Evolutionary conservation across 2,113 vertebrate species (phyloP).

Genomic region (Zootoca vivipara): DNA sequence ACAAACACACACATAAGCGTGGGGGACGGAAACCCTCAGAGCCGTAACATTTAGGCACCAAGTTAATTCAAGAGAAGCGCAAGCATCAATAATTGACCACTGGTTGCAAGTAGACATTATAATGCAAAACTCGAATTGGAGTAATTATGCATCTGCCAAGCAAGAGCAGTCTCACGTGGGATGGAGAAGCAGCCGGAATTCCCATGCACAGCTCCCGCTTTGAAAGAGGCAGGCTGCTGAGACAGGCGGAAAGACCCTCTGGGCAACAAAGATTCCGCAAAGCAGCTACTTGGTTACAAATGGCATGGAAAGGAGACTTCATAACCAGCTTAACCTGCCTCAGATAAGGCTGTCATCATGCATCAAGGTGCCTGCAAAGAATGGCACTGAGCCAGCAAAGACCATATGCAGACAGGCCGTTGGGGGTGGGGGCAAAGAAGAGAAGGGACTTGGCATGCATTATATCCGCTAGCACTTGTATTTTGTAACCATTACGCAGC

Average conservation of each 20-base stretch:
- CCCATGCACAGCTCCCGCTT: neutral
- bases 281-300: neutral
- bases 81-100: neutral
- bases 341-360: neutral
- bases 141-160: slow-evolving; percentile 34
- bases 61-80: slow-evolving; percentile 22
- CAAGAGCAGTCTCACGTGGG: slow-evolving; percentile 9
- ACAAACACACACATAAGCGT: neutral
- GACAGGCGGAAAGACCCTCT: slow-evolving; percentile 45
- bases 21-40: neutral
- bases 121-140: slow-evolving; percentile 22
- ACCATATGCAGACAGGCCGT: neutral
- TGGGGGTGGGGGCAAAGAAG: accelerated
- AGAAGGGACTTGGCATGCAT: neutral
- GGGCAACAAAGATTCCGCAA: slow-evolving; percentile 5
- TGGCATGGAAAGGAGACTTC: neutral
- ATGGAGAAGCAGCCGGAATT: slow-evolving; percentile 38
- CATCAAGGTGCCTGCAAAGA: neutral
- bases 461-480: too few relatives aligned
- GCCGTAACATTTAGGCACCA: slow-evolving; percentile 12
- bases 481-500: neutral
- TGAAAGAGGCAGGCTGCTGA: slow-evolving; percentile 51
- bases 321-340: neutral
- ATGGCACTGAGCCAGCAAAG: neutral
- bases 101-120: slow-evolving; percentile 5